Percentiles rank a stretch among this genome's conserved stretches.
phyloP scores from a whole-genome alignment of 2,888 invertebrate genomes.

The Morinoia aosen region DNA sequence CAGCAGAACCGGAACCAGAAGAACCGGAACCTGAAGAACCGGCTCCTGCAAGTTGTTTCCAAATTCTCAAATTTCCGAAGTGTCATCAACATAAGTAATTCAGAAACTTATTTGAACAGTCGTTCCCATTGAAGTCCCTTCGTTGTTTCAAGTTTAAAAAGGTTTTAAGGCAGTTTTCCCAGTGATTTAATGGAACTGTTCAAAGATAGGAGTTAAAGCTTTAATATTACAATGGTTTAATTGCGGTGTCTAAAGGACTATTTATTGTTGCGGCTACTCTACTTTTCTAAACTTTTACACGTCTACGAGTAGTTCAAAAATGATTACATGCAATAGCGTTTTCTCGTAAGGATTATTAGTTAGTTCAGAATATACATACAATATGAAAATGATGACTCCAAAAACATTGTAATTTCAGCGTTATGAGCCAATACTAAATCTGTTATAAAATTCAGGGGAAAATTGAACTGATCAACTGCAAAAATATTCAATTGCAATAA shows the following conservation, averaged over 20 bases:
- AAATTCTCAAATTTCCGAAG: neutral
- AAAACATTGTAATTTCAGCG: neutral
- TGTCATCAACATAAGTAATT: neutral
- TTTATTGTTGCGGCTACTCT: neutral
- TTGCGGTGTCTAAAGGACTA: neutral
- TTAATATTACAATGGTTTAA: neutral
- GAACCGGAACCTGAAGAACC: neutral
- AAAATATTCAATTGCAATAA: neutral
- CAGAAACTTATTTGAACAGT: neutral
- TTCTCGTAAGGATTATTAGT: neutral
- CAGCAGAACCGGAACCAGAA: neutral
- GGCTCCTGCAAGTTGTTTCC: constrained; percentile 10
- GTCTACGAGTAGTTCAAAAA: neutral
- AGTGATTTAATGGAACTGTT: neutral
- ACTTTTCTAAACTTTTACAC: neutral
- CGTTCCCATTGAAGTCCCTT: neutral
- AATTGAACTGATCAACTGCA: neutral
- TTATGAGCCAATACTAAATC: neutral
- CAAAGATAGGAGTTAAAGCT: neutral
- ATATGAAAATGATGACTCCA: neutral
- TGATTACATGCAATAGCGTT: neutral
- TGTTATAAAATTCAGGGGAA: neutral
- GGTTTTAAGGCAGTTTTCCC: neutral
- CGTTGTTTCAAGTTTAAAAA: neutral
- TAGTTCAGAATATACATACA: neutral